Conservation (phyloP, 2,113 vertebrate species). For the Sylvia atricapilla region DNA sequence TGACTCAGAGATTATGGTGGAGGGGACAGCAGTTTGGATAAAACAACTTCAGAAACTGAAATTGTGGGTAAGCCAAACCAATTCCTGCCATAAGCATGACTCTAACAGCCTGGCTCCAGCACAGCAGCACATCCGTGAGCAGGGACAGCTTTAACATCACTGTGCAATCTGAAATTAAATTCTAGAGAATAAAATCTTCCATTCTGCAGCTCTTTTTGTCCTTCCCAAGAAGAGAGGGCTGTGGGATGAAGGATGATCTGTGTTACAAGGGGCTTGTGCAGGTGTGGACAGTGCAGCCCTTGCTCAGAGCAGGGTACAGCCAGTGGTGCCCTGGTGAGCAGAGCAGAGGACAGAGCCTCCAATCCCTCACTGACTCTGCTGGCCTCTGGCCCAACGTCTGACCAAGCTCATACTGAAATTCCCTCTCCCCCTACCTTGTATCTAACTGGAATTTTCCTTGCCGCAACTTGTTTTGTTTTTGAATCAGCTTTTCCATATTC, state of each 20-base stretch:
- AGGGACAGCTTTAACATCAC: neutral
- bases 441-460: neutral
- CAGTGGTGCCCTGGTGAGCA: neutral
- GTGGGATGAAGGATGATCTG: neutral
- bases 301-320: neutral
- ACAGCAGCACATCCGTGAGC: no score
- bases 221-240: neutral
- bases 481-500: neutral
- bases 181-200: neutral
- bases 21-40: neutral
- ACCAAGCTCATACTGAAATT: neutral
- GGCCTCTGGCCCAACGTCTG: neutral
- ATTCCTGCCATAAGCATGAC: accelerated
- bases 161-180: neutral
- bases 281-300: neutral
- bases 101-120: neutral
- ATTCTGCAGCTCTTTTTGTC: neutral
- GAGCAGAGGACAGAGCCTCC: neutral
- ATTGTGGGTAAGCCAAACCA: neutral
- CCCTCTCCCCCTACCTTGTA: neutral
- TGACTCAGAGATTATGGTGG: neutral
- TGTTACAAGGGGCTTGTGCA: neutral
- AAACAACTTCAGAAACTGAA: neutral
- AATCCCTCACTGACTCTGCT: neutral
- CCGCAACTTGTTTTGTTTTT: neutral